A percentile compares a stretch with the other conserved stretches of the same genome.
These are phyloP conservation scores for Poeciliopsis turneri DNA, from an alignment of 2,797 vertebrate genomes.

Conservation along the genomic window DNA sequence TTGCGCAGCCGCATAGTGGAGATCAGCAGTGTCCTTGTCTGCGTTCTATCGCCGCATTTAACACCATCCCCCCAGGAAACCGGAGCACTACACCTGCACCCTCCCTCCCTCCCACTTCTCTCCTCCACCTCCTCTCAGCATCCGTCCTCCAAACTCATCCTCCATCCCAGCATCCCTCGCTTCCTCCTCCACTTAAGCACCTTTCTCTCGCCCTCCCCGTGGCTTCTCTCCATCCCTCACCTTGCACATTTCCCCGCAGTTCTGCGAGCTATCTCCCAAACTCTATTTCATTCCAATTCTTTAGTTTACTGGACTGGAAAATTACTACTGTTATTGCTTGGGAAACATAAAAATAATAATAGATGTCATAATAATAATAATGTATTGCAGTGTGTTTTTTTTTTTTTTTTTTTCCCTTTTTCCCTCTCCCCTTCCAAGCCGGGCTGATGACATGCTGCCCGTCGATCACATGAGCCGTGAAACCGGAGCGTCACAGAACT, in stretches of 20 bases:
- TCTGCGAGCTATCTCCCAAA: constrained; percentile 16
- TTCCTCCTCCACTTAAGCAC: constrained; percentile 12
- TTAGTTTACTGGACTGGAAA: constrained; percentile 37
- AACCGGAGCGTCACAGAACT: constrained; percentile 75
- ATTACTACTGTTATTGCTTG: constrained; percentile 41
- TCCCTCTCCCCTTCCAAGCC: constrained; percentile 14
- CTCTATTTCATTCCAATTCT: constrained; percentile 45
- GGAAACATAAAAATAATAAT: background rate
- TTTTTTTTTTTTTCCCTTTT: too few relatives aligned
- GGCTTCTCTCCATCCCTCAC: constrained; percentile 31
- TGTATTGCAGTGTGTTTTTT: constrained; percentile 2
- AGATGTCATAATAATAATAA: background rate
- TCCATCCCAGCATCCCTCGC: constrained; percentile 25
- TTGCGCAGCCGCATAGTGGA: constrained; percentile 34
- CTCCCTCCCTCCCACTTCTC: constrained; percentile 40
- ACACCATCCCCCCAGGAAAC: constrained; percentile 67
- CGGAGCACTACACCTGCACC: constrained; percentile 33
- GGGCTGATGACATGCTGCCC: constrained; percentile 61
- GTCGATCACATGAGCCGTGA: constrained; percentile 69
- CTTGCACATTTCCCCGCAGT: constrained; percentile 3
- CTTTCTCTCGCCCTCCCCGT: constrained; percentile 12
- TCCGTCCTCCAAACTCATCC: constrained; percentile 62
- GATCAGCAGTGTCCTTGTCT: constrained; percentile 58
- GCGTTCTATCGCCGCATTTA: constrained; percentile 54
- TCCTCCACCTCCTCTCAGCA: constrained; percentile 57